These are phyloP conservation scores for Phymanthus crucifer DNA, from an alignment of 92 coral and sea anemone genomes.

Conservation along the genomic window DNA sequence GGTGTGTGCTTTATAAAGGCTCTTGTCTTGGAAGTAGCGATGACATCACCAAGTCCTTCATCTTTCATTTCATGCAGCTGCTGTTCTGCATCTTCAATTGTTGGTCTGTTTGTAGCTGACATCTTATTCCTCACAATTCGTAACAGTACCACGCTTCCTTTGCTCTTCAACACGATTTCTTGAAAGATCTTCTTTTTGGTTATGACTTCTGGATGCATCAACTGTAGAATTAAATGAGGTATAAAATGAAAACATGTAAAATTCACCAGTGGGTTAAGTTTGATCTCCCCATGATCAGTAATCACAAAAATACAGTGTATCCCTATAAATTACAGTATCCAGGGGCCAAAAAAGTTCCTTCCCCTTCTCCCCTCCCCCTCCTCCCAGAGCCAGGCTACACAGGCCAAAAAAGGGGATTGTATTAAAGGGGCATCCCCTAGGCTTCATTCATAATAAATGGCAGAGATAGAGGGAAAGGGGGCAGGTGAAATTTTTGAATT, in stretches of 20 bases:
- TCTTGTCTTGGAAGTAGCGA: not conserved
- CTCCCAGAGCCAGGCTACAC: no score
- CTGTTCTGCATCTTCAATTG: not conserved
- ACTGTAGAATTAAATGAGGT: not conserved
- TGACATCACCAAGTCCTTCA: not conserved
- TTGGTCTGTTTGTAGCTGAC: not conserved
- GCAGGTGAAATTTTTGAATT: no score
- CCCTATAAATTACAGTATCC: no score
- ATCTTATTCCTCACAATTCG: not conserved
- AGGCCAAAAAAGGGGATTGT: no score
- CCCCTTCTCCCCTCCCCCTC: no score
- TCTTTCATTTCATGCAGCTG: not conserved
- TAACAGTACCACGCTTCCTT: not conserved
- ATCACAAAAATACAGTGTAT: no score
- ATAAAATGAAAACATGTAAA: not conserved
- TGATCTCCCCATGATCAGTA: no score
- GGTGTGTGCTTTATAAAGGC: not conserved
- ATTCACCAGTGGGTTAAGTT: no score
- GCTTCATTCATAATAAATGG: no score
- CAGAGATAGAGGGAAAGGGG: no score
- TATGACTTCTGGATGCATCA: not conserved
- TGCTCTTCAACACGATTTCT: not conserved
- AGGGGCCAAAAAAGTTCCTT: no score
- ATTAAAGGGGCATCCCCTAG: no score
- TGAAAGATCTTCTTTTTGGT: not conserved